Evolutionary conservation across 2,888 invertebrate species (phyloP), one percentile per base, ranked within the genome.

Genomic region (Protodeltote pygarga): DNA sequence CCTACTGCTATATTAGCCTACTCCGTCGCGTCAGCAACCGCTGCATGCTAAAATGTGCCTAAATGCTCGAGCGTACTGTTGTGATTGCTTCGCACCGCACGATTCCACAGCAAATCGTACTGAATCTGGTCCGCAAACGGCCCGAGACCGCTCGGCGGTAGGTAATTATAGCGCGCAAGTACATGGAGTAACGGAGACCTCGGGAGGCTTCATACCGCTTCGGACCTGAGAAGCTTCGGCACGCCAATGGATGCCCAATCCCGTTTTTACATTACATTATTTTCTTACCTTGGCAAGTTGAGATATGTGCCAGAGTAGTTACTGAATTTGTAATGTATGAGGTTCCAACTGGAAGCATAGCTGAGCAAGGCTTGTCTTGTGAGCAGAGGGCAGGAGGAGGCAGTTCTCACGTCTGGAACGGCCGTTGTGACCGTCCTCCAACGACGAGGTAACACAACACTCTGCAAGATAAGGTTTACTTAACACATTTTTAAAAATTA

Each of bases 281-380:
- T 6, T 5, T 5, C 59, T 81, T 92, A 95, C 95, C 95, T 96
- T 53, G 98, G 98, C 71, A 98, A 93, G 82, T 97, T 97, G 65
- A 95, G 94, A 85, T 97, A 98, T 62, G 95, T 95, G 45, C 97
- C 97, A 9, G 97, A 96, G 81, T 98, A 99, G 31, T 94, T 94
- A 76, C 94, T 95, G 81, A 98, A 98, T 85, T 98, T 98, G 85
- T 97, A 98, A 81, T 97, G 96, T 54, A 99, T 95, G 55, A 97
- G 93, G 88, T 96, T 96, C 95, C 98, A 98, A 77, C 97, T 96
- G 48, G 96, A 95, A 3, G 96, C 95, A 84, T 98, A 98, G 65
- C 96, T 94, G 68, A 94, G 93, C 25, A 94, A 75, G 0, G 94
- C 93, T 68, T 94, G 94, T 10, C 94, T 85, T 1, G 94, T 94